Evolutionary conservation across 1,140 invertebrate genomes (phyloP).

Genomic region (Drosophila miranda): DNA sequence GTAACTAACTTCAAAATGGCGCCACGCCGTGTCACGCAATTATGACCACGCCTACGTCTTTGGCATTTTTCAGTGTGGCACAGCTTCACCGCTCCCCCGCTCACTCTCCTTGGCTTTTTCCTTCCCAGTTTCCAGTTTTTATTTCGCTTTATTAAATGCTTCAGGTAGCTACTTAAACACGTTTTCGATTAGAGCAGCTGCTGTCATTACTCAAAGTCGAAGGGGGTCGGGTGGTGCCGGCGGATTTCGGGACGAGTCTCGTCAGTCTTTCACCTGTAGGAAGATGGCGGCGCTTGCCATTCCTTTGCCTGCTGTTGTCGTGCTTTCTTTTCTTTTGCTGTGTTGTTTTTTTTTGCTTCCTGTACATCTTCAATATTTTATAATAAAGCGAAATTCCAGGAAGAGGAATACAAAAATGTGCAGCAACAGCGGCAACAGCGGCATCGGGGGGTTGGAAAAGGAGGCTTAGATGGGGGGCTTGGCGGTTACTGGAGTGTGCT

Average conservation of each 20-base stretch:
- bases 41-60: slow-evolving; percentile 47
- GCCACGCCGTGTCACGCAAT: slow-evolving; percentile 39
- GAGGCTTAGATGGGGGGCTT: slow-evolving; percentile 6
- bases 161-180: slow-evolving; percentile 77
- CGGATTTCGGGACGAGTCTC: not conserved
- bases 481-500: slow-evolving; percentile 59
- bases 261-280: slow-evolving; percentile 33
- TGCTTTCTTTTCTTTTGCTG: slow-evolving; percentile 16
- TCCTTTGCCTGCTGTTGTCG: not conserved
- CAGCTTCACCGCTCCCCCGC: not conserved
- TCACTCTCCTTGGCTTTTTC: not conserved
- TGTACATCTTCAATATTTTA: slow-evolving; percentile 55
- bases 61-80: slow-evolving; percentile 22
- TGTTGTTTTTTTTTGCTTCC: slow-evolving; percentile 6
- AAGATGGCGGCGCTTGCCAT: too few species aligned
- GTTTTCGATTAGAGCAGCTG: slow-evolving; percentile 76
- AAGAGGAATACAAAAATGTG: slow-evolving; percentile 51
- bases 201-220: slow-evolving; percentile 63
- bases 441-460: too few species aligned
- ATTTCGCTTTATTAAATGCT: slow-evolving; percentile 72
- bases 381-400: slow-evolving; percentile 53
- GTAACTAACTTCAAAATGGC: slow-evolving; percentile 51
- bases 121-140: slow-evolving; percentile 28
- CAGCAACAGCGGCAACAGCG: slow-evolving; percentile 17
- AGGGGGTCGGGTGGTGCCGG: not conserved